phyloP scores from a whole-genome alignment of 2,888 invertebrate genomes.

The Ectropis crepuscularia region DNA sequence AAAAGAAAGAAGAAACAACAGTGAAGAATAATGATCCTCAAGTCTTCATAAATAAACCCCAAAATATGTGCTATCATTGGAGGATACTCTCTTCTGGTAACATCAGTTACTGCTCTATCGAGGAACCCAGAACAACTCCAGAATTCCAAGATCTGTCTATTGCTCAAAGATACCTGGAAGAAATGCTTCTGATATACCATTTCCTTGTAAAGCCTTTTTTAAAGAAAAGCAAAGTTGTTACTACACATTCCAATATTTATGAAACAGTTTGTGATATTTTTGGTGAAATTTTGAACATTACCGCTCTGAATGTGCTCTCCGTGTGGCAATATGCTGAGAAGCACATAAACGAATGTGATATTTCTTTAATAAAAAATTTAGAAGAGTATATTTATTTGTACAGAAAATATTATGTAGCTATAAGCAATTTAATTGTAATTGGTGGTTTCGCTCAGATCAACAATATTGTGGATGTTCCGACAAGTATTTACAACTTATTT shows the following conservation, averaged over 20 bases:
- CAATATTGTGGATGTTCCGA: constrained; percentile 85
- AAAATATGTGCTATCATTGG: constrained; percentile 79
- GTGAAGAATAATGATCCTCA: constrained; percentile 59
- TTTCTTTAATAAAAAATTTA: constrained; percentile 88
- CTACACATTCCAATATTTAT: constrained; percentile 85
- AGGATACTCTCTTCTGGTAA: constrained; percentile 78
- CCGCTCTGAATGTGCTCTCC: constrained; percentile 87
- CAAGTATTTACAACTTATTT: constrained; percentile 83
- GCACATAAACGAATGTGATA: constrained; percentile 87
- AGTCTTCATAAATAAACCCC: constrained; percentile 65
- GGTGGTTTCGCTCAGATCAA: constrained; percentile 89
- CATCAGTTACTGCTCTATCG: constrained; percentile 76
- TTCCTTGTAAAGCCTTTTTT: constrained; percentile 87
- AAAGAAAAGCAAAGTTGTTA: constrained; percentile 85
- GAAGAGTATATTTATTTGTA: constrained; percentile 90
- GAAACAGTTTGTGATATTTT: constrained; percentile 88
- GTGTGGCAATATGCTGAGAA: constrained; percentile 89
- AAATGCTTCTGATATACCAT: constrained; percentile 86
- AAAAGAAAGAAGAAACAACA: constrained; percentile 55
- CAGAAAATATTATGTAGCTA: constrained; percentile 88
- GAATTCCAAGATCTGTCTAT: constrained; percentile 83
- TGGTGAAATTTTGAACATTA: constrained; percentile 88
- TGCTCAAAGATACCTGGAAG: constrained; percentile 89
- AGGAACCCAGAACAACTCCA: constrained; percentile 67
- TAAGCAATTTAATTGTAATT: constrained; percentile 90